Base-by-base conservation (phyloP, 2,113 vertebrate species). In the Ibidorhyncha struthersii region DNA sequence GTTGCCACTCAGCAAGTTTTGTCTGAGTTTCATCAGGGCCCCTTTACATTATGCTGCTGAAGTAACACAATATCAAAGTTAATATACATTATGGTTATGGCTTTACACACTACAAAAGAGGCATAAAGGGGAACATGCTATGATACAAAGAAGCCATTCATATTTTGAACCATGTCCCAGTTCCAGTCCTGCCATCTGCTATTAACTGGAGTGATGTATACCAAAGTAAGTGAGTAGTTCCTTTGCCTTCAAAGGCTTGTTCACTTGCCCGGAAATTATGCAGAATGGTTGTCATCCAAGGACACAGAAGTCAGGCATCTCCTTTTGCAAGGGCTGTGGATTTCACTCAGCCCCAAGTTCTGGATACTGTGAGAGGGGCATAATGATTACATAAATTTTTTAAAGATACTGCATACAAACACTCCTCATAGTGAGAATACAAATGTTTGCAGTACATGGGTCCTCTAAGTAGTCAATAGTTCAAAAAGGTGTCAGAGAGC, bases 391-490 rank as follows among this genome's bases (percentile, higher is more conserved):
- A 34, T 14, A 23, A 3, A 0, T 56, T 66, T 55, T 80, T 66
- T 12, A 18, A 56, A 81, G 16, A 9, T 20, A 16, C 8, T 27
- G 2, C 0, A 1, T 34, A 32, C 32, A 90, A 53, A 36, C 14
- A 22, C 8, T 59, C 30, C 14, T n/a, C 10, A 40, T 25, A 78
- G 22, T 38, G 10, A 72, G n/a, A 80, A 25, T 22, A 29, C 11
- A 79, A 56, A 14, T 25, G 10, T 79, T 78, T 76, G 40, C 41
- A 85, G 29, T 29, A 59, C 12, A 12, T 8, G 43, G 49, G 16
- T 53, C n/a, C 45, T 61, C 45, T 45, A 2, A 70, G 50, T 12
- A 32, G 26, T 0, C 0, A 0, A 17, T 10, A 21, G 18, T 76
- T 81, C 16, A 32, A 22, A 67, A 17, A 59, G 25, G 30, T 70